Conservation (phyloP, 2,888 invertebrate species). For the Parthenolecanium corni region DNA sequence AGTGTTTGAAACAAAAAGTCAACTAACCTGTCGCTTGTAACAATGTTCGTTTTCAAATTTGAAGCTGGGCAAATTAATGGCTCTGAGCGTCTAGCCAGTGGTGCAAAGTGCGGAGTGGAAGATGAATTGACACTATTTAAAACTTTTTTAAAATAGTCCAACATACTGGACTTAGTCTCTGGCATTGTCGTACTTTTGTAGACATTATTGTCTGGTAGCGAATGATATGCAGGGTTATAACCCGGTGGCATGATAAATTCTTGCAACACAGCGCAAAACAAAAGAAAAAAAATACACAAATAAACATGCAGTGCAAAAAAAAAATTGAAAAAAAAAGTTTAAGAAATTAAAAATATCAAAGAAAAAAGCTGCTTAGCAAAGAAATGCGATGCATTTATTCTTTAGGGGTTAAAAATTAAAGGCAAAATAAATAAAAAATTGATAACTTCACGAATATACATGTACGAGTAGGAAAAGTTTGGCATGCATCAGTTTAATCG, state of each 20-base stretch:
- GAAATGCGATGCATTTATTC: background rate
- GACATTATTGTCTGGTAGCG: slow-evolving; percentile 27
- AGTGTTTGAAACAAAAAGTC: background rate
- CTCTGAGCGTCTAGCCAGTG: slow-evolving; percentile 25
- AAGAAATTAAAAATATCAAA: background rate
- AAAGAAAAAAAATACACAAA: slow-evolving; percentile 14
- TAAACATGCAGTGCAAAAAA: slow-evolving; percentile 22
- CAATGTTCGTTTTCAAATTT: slow-evolving; percentile 6
- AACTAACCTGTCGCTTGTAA: slow-evolving; percentile 22
- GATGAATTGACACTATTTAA: slow-evolving; percentile 20
- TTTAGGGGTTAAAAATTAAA: too few relatives aligned
- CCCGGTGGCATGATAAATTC: slow-evolving; percentile 25
- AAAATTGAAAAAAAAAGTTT: background rate
- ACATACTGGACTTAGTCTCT: slow-evolving; percentile 21
- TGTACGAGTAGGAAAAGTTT: background rate
- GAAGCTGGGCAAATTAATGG: slow-evolving; percentile 24
- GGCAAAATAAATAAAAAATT: background rate
- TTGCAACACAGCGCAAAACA: slow-evolving; percentile 25
- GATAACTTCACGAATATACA: background rate
- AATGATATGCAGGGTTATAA: slow-evolving; percentile 25
- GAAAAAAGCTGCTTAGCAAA: background rate
- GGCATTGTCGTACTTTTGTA: slow-evolving; percentile 29
- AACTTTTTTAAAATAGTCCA: slow-evolving; percentile 25
- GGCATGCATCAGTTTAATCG: background rate
- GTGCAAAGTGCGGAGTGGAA: slow-evolving; percentile 23